phyloP scores from a whole-genome alignment of 2,888 invertebrate genomes.

The Habrosyne pyritoides region DNA sequence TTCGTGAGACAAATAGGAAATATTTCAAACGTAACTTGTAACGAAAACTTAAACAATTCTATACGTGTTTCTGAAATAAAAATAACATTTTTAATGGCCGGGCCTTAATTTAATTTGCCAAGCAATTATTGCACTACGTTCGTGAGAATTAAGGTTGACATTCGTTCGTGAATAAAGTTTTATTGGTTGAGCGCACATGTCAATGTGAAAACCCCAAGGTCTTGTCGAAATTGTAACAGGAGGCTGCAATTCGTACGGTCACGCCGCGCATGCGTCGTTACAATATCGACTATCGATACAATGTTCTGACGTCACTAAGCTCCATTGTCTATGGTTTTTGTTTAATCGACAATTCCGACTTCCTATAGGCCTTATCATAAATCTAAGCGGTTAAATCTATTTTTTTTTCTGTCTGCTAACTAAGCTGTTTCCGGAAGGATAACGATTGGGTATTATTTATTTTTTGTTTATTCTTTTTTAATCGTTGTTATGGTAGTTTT shows the following conservation, averaged over 20 bases:
- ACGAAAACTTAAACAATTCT: background rate
- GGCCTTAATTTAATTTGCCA: background rate
- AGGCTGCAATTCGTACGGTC: constrained; percentile 50
- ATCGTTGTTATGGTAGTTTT: no score
- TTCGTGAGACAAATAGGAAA: no score
- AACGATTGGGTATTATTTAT: background rate
- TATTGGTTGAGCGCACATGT: constrained; percentile 11
- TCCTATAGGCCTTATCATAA: constrained; percentile 27
- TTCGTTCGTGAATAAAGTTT: background rate
- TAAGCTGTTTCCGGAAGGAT: background rate
- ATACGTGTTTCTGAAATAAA: background rate
- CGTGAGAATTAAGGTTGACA: background rate
- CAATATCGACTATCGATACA: constrained; percentile 31
- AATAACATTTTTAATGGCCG: background rate
- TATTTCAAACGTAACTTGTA: no score
- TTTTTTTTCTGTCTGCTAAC: background rate
- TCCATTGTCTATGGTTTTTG: constrained; percentile 34
- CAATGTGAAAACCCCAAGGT: constrained; percentile 75
- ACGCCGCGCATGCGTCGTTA: constrained; percentile 32
- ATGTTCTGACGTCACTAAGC: constrained; percentile 48
- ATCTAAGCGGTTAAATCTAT: background rate
- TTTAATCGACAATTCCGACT: constrained; percentile 31
- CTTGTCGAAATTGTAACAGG: constrained; percentile 62
- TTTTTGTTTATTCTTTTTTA: no score
- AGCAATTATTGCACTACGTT: background rate